Conservation (phyloP, 92 coral and sea anemone species). For the Phymanthus crucifer region DNA sequence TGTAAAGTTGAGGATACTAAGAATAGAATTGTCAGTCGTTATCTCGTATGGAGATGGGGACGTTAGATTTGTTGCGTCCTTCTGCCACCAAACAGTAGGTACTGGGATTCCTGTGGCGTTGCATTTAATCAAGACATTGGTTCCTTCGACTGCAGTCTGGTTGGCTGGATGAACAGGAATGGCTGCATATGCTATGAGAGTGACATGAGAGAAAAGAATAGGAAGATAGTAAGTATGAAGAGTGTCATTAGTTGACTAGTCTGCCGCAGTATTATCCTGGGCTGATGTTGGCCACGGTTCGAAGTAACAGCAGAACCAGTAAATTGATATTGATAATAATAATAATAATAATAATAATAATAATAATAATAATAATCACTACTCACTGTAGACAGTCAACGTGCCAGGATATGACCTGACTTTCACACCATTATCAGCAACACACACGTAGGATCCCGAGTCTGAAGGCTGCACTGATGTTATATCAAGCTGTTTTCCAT, state of each 20-base stretch:
- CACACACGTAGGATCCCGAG: constrained; percentile 36
- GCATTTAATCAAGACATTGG: constrained; percentile 35
- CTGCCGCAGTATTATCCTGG: no score
- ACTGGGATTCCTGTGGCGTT: constrained; percentile 45
- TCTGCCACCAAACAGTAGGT: constrained; percentile 43
- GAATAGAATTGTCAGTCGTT: not conserved
- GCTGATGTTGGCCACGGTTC: no score
- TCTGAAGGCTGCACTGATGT: constrained; percentile 21
- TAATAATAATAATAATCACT: not conserved
- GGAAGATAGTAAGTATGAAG: not conserved
- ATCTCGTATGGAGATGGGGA: constrained; percentile 9
- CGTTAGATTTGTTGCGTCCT: constrained; percentile 11
- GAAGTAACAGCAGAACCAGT: no score
- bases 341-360: not conserved
- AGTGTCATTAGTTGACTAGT: not conserved
- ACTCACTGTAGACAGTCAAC: not conserved
- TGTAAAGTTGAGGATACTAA: constrained; percentile 29
- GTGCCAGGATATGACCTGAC: not conserved
- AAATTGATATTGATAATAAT: not conserved
- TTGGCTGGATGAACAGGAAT: constrained; percentile 28
- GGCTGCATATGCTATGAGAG: not conserved
- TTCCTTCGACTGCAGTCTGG: constrained; percentile 16
- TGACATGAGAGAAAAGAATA: not conserved
- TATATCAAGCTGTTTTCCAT: constrained; percentile 16
- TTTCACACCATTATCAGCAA: constrained; percentile 16